Conservation (phyloP, 2,797 vertebrate genomes). For the Pseudochirops corinnae region DNA sequence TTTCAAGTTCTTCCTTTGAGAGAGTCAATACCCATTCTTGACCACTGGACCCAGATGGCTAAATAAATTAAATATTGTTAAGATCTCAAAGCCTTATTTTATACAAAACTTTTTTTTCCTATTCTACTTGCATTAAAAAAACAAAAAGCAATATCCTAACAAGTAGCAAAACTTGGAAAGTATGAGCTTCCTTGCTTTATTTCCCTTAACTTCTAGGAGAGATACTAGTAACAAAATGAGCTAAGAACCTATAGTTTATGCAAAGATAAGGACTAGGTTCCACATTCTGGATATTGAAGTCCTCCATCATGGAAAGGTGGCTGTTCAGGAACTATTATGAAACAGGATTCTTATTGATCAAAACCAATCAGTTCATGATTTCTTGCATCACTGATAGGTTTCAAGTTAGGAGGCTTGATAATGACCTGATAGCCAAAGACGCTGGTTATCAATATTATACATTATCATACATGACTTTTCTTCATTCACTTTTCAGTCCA, state of each 20-base stretch:
- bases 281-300: neutral
- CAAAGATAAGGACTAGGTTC: neutral
- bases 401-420: neutral
- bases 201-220: no score
- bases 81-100: neutral
- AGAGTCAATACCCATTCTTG: no score
- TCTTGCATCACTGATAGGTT: neutral
- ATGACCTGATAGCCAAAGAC: neutral
- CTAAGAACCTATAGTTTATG: neutral
- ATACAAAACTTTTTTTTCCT: neutral
- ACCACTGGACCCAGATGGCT: no score
- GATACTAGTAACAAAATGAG: no score
- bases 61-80: neutral
- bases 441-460: neutral
- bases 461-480: neutral
- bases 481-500: neutral
- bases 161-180: no score
- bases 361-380: neutral
- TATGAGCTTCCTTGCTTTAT: no score
- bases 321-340: no score
- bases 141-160: no score
- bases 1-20: no score
- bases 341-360: neutral
- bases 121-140: neutral
- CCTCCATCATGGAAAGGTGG: neutral